Conservation (phyloP, 2,113 vertebrate genomes). For the Ciconia stormi region DNA sequence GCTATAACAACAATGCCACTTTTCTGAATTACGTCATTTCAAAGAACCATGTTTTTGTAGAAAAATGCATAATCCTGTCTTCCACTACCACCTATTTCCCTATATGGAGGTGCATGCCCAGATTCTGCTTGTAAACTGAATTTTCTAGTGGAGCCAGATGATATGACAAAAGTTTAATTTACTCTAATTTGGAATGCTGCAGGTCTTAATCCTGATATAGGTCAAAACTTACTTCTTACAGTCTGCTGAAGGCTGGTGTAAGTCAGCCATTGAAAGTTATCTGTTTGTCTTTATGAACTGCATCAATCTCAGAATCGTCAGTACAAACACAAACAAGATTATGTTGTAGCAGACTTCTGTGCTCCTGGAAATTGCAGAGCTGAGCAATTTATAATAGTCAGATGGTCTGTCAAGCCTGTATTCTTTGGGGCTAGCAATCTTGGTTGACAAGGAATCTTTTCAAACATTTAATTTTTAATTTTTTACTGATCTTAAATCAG, state of each 20-base stretch:
- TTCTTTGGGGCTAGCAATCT: neutral
- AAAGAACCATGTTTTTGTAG: neutral
- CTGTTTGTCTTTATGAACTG: slow-evolving; percentile 3
- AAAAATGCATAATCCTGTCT: neutral
- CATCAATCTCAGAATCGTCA: slow-evolving; percentile 31
- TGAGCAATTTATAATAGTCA: slow-evolving; percentile 3
- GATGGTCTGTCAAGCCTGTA: neutral
- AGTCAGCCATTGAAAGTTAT: neutral
- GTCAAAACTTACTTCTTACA: slow-evolving; percentile 21
- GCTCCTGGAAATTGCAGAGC: neutral
- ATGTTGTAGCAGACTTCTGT: neutral
- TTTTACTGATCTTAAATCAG: neutral
- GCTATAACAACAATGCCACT: neutral
- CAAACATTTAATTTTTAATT: neutral
- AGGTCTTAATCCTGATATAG: slow-evolving; percentile 24
- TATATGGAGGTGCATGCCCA: neutral
- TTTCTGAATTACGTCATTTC: neutral
- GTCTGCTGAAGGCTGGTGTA: slow-evolving; percentile 9
- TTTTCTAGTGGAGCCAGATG: neutral
- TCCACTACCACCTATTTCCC: neutral
- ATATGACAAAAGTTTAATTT: slow-evolving; percentile 31
- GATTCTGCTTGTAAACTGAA: neutral
- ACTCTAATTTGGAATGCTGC: slow-evolving; percentile 11
- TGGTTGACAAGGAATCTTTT: neutral
- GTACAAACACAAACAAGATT: neutral